Percentiles rank a stretch among this genome's conserved stretches.
phyloP scores from a whole-genome alignment of 2,113 vertebrate genomes.

The Prionailurus bengalensis region DNA sequence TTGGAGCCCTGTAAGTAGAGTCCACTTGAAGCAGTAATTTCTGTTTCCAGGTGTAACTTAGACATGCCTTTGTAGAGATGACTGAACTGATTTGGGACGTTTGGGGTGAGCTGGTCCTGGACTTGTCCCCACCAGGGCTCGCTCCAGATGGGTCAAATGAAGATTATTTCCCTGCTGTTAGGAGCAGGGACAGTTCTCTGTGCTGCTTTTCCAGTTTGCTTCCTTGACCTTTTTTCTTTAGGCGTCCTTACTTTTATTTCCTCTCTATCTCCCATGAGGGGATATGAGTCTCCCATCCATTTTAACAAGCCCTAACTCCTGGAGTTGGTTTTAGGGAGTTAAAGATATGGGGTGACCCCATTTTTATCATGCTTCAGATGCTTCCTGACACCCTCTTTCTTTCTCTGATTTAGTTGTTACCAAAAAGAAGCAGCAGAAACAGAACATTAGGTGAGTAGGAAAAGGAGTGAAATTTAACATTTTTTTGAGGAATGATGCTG shows the following conservation, averaged over 20 bases:
- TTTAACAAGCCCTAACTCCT: conserved; percentile 16
- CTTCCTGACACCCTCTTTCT: conserved; percentile 60
- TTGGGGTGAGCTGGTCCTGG: background rate
- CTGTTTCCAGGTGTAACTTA: background rate
- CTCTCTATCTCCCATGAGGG: background rate
- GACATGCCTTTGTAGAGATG: background rate
- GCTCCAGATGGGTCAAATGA: background rate
- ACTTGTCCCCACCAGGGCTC: background rate
- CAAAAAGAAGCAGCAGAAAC: conserved; percentile 45
- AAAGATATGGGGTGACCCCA: background rate
- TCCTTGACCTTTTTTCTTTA: background rate
- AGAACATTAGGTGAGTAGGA: conserved; percentile 66
- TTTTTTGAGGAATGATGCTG: background rate
- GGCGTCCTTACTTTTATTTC: conserved; percentile 26
- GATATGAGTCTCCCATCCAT: background rate
- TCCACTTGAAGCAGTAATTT: background rate
- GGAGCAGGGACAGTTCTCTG: background rate
- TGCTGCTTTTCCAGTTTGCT: conserved; percentile 11
- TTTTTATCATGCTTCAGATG: conserved; percentile 50
- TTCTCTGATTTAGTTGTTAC: conserved; percentile 81
- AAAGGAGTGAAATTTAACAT: conserved; percentile 26
- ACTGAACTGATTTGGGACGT: conserved; percentile 30
- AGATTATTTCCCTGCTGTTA: conserved; percentile 14
- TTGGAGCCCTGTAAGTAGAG: conserved; percentile 90
- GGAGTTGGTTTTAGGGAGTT: conserved; percentile 21